Conservation (phyloP, 2,888 invertebrate genomes). For the Penaeus monodon region DNA sequence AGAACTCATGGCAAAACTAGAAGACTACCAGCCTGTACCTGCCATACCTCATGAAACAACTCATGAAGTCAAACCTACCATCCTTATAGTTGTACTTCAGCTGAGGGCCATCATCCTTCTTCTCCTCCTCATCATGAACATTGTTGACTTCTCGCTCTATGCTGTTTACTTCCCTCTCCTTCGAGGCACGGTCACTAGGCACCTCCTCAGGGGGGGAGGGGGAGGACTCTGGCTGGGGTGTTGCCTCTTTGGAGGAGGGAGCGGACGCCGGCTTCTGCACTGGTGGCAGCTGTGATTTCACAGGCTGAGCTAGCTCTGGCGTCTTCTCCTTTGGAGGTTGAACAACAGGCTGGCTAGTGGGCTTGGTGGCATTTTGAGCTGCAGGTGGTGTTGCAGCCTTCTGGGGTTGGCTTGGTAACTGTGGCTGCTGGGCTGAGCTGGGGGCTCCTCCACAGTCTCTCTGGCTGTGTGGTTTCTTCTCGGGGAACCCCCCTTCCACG, state of each 20-base stretch:
- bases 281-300: conserved; percentile 22
- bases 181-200: conserved; percentile 12
- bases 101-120: conserved; percentile 50
- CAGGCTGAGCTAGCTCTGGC: conserved; percentile 32
- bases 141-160: conserved; percentile 49
- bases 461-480: conserved; percentile 38
- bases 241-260: conserved; percentile 43
- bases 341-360: conserved; percentile 18
- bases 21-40: too few relatives aligned
- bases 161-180: conserved; percentile 48
- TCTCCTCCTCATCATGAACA: conserved; percentile 49
- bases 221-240: conserved; percentile 31
- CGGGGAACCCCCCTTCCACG: conserved; percentile 48
- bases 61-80: conserved; percentile 32
- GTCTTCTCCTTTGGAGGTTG: conserved; percentile 45
- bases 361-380: neutral
- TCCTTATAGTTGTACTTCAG: conserved; percentile 60
- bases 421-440: conserved; percentile 22
- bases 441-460: conserved; percentile 38
- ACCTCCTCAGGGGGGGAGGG: conserved; percentile 29
- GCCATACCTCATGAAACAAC: neutral
- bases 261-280: conserved; percentile 23
- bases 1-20: too few relatives aligned
- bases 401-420: conserved; percentile 18
- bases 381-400: conserved; percentile 33